phyloP scores from a whole-genome alignment of 2,113 vertebrate species.

The Stigmatopora nigra region DNA sequence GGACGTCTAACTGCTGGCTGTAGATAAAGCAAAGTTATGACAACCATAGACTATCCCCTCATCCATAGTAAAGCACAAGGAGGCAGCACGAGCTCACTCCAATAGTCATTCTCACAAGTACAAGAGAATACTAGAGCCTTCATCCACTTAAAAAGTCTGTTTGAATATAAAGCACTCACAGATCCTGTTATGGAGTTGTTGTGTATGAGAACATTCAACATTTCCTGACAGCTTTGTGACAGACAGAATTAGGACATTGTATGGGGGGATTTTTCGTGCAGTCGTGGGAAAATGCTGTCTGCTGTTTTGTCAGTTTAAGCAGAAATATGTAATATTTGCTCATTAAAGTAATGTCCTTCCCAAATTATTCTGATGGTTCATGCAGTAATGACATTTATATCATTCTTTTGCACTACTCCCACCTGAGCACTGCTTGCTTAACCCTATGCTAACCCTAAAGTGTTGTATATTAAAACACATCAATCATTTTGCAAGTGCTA shows the following conservation, averaged over 20 bases:
- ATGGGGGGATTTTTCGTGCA: conserved; percentile 1
- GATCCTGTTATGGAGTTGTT: conserved; percentile 10
- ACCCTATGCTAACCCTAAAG: not conserved
- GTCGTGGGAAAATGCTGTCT: not conserved
- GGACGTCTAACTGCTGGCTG: conserved; percentile 60
- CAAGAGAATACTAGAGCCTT: conserved; percentile 5
- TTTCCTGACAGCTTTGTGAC: conserved; percentile 11
- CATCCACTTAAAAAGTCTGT: conserved; percentile 39
- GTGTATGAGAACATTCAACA: conserved; percentile 10
- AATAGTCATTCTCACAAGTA: conserved; percentile 6
- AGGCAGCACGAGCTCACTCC: conserved; percentile 39
- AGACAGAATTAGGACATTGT: not conserved
- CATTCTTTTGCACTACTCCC: too few relatives aligned
- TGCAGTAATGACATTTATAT: not conserved
- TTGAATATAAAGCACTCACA: conserved; percentile 11
- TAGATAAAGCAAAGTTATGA: conserved; percentile 66
- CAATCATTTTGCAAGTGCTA: not conserved
- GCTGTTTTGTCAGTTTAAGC: not conserved
- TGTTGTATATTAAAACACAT: not conserved
- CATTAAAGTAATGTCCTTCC: not conserved
- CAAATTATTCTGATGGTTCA: not conserved
- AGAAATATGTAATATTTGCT: not conserved
- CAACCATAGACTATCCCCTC: conserved; percentile 56
- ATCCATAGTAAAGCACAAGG: conserved; percentile 61
- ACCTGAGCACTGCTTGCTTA: not conserved